Conservation (phyloP, 92 coral and sea anemone species). For the Heliopora coerulea region DNA sequence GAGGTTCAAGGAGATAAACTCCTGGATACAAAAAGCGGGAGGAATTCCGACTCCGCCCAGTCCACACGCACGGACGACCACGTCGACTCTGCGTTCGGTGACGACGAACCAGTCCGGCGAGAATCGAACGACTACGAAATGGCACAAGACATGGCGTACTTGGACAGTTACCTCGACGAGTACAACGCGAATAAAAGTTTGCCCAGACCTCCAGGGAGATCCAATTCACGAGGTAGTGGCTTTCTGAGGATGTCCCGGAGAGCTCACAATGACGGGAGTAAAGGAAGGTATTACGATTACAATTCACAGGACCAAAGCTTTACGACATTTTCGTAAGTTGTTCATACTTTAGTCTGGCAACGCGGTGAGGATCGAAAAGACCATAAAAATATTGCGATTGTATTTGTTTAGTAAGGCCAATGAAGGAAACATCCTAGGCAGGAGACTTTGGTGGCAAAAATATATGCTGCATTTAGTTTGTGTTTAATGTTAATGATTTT, state of each 20-base stretch:
- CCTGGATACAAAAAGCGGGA: not conserved
- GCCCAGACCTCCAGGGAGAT: conserved; percentile 13
- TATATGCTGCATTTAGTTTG: no score
- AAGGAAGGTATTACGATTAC: conserved; percentile 34
- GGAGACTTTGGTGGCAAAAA: no score
- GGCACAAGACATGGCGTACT: conserved; percentile 15
- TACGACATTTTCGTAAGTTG: conserved; percentile 32
- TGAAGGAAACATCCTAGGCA: no score
- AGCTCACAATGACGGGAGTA: conserved; percentile 40
- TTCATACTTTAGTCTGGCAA: no score
- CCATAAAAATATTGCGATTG: no score
- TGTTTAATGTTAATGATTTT: no score
- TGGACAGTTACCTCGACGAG: conserved; percentile 19
- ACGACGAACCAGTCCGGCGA: conserved; percentile 23
- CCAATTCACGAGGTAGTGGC: conserved; percentile 3
- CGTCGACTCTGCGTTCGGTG: conserved; percentile 36
- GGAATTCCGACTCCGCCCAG: conserved; percentile 21
- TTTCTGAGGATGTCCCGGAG: conserved; percentile 33
- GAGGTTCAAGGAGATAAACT: conserved; percentile 20
- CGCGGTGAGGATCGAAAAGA: no score
- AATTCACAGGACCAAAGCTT: conserved; percentile 22
- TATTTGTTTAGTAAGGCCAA: no score
- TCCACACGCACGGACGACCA: conserved; percentile 20
- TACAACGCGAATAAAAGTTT: conserved; percentile 27
- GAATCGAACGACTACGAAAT: conserved; percentile 19